phyloP scores from a whole-genome alignment of 2,113 vertebrate genomes.

The Prionailurus bengalensis region DNA sequence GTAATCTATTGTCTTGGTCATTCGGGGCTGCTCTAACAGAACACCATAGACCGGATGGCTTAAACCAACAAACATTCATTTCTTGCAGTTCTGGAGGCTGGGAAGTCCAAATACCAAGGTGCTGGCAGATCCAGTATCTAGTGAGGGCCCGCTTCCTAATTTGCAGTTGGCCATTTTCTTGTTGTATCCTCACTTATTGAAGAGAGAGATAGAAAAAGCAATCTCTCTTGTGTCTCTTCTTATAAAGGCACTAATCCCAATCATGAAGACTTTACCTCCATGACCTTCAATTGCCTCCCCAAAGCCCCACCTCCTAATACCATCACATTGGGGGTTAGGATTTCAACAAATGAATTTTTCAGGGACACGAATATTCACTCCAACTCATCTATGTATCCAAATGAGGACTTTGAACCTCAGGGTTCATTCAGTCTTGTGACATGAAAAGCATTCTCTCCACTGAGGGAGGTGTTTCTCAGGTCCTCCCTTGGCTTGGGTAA shows the following conservation, averaged over 20 bases:
- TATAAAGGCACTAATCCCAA: neutral
- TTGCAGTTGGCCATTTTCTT: neutral
- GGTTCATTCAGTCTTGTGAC: neutral
- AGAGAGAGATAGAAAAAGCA: neutral
- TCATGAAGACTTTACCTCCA: neutral
- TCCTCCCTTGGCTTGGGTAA: neutral
- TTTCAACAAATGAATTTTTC: neutral
- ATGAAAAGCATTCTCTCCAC: neutral
- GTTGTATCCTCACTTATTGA: neutral
- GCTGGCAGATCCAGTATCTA: neutral
- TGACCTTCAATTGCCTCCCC: neutral
- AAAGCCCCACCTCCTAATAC: neutral
- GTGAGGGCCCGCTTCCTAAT: neutral
- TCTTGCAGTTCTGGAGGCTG: neutral
- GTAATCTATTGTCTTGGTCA: neutral
- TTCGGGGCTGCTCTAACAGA: neutral
- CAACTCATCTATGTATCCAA: neutral
- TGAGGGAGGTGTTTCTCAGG: neutral
- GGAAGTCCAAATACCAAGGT: neutral
- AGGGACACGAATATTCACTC: neutral
- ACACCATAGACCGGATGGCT: too few relatives aligned
- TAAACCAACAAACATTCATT: neutral
- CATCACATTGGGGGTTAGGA: neutral
- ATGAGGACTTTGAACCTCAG: neutral
- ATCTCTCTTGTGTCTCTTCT: neutral